Base-by-base conservation (phyloP, 1,140 invertebrate genomes). In the Carposina sasakii region DNA sequence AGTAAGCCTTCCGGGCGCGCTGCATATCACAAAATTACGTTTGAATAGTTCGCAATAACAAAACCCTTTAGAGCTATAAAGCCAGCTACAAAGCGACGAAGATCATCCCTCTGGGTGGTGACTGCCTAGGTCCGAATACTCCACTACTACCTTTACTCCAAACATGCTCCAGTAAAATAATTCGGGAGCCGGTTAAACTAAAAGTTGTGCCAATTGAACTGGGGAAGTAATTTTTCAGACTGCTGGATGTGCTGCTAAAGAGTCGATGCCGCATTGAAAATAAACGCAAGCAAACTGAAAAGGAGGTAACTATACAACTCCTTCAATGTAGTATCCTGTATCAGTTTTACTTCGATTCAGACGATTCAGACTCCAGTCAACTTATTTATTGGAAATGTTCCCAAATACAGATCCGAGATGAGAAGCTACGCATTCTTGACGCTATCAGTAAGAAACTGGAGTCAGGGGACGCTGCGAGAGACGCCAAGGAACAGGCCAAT, bases 381-480 rank as follows among this genome's bases (percentile, higher is more conserved):
- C n/a, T n/a, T n/a, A n/a, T n/a, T n/a, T n/a, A n/a, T n/a, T n/a
- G 5, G 24, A 12, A 26, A 13, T 36, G 16, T 36, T 48, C 19
- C n/a, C n/a, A n/a, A n/a, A n/a, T 33, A 8, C 41, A 81, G 77
- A 43, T 76, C 4, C 64, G 66, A 46, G 64, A 68, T 1, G 79
- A 81, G 43, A 76, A 76, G 37, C 57, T 67, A 6, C 65, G 68
- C 1, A 57, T 81, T 1, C 26, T 81, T 20, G 69, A 81, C 24
- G 50, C 64, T 20, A 83, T 79, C 44, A 79, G 75, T 34, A 31
- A 60, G 23, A 61, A 65, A 34, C 45, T 83, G 51, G 60, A 76
- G 51, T 61, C 63, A 2, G 74, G 75, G 0, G 69, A 68, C 30
- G 66, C 69, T 9, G 69, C 47, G 5, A 60, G 76, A 1, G 71